These are phyloP conservation scores for Pelodytes ibericus DNA, from an alignment of 2,797 vertebrate species.

Conservation along the genomic window DNA sequence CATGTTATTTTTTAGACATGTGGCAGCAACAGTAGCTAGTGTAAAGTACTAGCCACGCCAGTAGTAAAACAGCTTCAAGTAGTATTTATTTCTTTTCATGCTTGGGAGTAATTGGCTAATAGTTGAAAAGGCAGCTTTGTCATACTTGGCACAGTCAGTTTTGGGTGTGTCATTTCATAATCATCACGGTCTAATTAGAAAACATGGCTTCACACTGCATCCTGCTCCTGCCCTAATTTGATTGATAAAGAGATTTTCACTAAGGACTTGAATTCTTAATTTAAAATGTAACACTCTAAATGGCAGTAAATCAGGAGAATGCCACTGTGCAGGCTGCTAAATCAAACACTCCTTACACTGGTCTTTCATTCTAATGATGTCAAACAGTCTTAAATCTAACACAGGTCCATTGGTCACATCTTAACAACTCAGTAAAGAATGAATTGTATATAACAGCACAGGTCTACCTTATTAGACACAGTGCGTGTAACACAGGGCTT, in stretches of 20 bases:
- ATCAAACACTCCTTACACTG: conserved; percentile 3
- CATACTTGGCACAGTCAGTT: neutral
- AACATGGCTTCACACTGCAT: neutral
- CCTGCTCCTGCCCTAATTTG: neutral
- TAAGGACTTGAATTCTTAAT: neutral
- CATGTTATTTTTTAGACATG: too few relatives aligned
- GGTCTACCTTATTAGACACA: too few relatives aligned
- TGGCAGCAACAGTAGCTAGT: too few relatives aligned
- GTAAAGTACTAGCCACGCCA: neutral
- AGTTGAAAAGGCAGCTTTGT: neutral
- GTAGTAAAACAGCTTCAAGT: neutral
- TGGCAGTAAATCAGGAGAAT: neutral
- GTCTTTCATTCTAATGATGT: conserved; percentile 21
- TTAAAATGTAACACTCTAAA: neutral
- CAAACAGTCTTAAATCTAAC: conserved; percentile 20
- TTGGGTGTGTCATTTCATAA: neutral
- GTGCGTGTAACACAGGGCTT: too few relatives aligned
- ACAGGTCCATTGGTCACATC: conserved; percentile 6
- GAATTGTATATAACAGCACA: too few relatives aligned
- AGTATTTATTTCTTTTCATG: neutral
- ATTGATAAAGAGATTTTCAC: neutral
- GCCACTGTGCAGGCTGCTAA: neutral
- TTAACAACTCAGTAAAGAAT: neutral
- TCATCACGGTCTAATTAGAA: neutral
- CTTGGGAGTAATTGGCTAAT: neutral